Percentiles rank a stretch among this genome's conserved stretches.
Conservation (phyloP, 2,888 invertebrate genomes). For the Yponomeuta plumbellus region DNA sequence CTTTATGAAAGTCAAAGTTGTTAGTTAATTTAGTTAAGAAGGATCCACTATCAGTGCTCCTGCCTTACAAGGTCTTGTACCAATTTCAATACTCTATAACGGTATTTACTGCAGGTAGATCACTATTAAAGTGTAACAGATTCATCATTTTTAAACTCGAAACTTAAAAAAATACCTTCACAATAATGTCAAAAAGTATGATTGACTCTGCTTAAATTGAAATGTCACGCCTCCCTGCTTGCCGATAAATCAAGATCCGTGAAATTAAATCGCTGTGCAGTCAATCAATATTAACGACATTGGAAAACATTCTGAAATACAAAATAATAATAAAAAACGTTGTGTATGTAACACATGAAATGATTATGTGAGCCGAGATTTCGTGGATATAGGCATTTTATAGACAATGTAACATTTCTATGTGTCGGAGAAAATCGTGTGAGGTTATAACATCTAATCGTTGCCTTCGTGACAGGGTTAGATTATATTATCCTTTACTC, state of each 20-base stretch:
- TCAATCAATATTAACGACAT: conserved; percentile 8
- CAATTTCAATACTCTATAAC: too few species aligned
- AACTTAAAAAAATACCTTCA: background rate
- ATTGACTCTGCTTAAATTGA: background rate
- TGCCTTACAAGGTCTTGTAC: too few species aligned
- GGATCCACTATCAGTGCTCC: too few species aligned
- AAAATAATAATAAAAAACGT: background rate
- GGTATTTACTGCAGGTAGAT: too few species aligned
- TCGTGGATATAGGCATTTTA: background rate
- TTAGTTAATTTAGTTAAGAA: too few species aligned
- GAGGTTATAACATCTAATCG: too few species aligned
- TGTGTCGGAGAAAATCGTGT: too few species aligned
- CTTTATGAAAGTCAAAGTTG: too few species aligned
- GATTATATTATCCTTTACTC: too few species aligned
- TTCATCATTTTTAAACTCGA: too few species aligned
- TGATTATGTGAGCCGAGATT: background rate
- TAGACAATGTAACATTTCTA: background rate
- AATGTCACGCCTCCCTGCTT: background rate
- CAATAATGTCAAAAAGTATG: background rate
- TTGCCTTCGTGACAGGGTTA: too few species aligned
- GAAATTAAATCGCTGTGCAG: conserved; percentile 17
- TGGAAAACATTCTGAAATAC: background rate
- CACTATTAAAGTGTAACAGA: too few species aligned
- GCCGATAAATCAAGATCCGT: conserved; percentile 16
- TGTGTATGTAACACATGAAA: background rate